Conservation (phyloP, 2,113 vertebrate species). For the Embiotoca jacksoni region DNA sequence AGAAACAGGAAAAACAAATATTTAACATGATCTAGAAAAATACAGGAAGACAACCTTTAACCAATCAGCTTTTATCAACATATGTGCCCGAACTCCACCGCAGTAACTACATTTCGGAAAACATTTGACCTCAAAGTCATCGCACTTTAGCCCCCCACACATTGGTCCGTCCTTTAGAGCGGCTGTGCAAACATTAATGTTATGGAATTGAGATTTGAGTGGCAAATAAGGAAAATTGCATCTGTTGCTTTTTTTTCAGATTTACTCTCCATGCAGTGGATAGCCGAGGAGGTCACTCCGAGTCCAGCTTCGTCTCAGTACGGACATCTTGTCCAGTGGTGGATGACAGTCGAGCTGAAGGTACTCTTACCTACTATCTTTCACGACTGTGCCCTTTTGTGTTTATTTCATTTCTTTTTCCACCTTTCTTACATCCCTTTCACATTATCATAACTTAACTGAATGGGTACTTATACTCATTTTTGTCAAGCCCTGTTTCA, state of each 20-base stretch:
- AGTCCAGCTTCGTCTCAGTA: constrained; percentile 92
- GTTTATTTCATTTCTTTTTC: background rate
- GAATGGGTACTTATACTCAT: background rate
- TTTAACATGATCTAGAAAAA: too few species aligned
- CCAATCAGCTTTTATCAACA: too few species aligned
- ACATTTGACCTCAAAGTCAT: too few species aligned
- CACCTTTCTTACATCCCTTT: background rate
- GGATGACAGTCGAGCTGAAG: constrained; percentile 97
- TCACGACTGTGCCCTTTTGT: background rate
- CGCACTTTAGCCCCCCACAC: too few species aligned
- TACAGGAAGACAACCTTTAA: too few species aligned
- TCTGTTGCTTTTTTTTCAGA: constrained; percentile 74
- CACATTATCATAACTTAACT: constrained; percentile 1
- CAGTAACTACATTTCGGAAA: too few species aligned
- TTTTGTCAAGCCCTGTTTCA: background rate
- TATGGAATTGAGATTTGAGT: too few species aligned
- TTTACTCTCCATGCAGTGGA: constrained; percentile 96
- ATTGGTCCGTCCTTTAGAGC: too few species aligned
- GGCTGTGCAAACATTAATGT: too few species aligned
- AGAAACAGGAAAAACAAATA: too few species aligned
- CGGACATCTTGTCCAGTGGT: constrained; percentile 96
- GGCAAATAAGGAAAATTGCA: background rate
- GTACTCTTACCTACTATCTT: constrained; percentile 73
- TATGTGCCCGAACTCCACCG: too few species aligned
- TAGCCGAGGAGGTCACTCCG: constrained; percentile 93